Evolutionary conservation across 2,888 invertebrate species (phyloP).

Genomic region (Aphidius colemani): DNA sequence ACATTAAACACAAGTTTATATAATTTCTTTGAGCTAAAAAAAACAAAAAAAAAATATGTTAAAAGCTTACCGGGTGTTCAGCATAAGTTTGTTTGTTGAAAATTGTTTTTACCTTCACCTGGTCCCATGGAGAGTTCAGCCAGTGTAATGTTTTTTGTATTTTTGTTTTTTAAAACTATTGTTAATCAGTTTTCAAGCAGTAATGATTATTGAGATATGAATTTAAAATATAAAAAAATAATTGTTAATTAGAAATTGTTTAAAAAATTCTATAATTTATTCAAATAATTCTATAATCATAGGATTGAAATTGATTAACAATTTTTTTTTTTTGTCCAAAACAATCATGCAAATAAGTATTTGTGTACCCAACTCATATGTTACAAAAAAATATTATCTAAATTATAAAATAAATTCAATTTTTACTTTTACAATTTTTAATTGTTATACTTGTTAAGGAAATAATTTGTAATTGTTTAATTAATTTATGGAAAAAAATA

Average conservation of each 20-base stretch:
- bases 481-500: too few relatives aligned
- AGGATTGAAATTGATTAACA: slow-evolving; percentile 50
- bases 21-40: slow-evolving; percentile 35
- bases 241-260: slow-evolving; percentile 20
- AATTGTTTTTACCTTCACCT: slow-evolving; percentile 53
- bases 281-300: slow-evolving; percentile 4
- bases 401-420: too few relatives aligned
- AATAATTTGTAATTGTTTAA: too few relatives aligned
- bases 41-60: slow-evolving; percentile 40
- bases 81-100: slow-evolving; percentile 24
- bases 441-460: too few relatives aligned
- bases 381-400: background rate
- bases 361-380: slow-evolving; percentile 54
- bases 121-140: slow-evolving; percentile 45
- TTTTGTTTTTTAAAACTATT: slow-evolving; percentile 30
- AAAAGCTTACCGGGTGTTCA: slow-evolving; percentile 47
- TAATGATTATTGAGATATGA: slow-evolving; percentile 28
- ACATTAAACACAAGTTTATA: slow-evolving; percentile 52
- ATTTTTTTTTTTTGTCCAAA: slow-evolving; percentile 42
- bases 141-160: slow-evolving; percentile 29
- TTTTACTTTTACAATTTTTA: too few relatives aligned
- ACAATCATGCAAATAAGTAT: slow-evolving; percentile 41
- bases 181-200: slow-evolving; percentile 48
- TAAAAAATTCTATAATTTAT: slow-evolving; percentile 16
- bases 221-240: slow-evolving; percentile 10